These are phyloP conservation scores for Etheostoma nigrum DNA, from an alignment of 2,797 vertebrate species.

Conservation along the genomic window DNA sequence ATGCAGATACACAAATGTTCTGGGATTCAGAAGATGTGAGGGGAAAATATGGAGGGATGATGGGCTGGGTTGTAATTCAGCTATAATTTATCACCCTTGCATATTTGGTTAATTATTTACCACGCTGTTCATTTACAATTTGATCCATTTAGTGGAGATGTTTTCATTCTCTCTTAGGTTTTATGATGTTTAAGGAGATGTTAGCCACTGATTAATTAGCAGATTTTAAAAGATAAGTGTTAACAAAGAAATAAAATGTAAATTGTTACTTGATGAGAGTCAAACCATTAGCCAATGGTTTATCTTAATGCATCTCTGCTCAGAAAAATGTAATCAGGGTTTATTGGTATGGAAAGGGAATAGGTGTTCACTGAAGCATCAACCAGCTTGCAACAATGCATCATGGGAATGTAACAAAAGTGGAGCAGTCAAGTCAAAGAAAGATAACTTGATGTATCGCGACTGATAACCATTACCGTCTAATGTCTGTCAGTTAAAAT, in stretches of 20 bases:
- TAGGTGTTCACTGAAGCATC: constrained; percentile 39
- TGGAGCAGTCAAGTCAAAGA: constrained; percentile 22
- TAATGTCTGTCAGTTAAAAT: constrained; percentile 57
- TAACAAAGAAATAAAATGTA: constrained; percentile 55
- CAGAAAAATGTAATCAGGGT: constrained; percentile 51
- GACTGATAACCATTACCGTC: constrained; percentile 28
- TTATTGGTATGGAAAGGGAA: constrained; percentile 58
- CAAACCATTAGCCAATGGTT: constrained; percentile 38
- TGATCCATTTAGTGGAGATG: constrained; percentile 62
- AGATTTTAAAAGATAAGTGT: constrained; percentile 37
- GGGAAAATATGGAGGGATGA: constrained; percentile 18
- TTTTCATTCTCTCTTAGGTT: constrained; percentile 32
- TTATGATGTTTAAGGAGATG: constrained; percentile 31
- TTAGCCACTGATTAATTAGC: constrained; percentile 34
- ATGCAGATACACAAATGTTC: constrained; percentile 20
- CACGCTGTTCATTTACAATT: constrained; percentile 67
- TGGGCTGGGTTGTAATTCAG: constrained; percentile 57
- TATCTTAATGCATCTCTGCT: constrained; percentile 38
- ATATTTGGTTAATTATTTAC: constrained; percentile 76
- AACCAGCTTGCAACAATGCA: constrained; percentile 49
- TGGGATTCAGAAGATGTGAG: constrained; percentile 10
- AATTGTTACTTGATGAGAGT: constrained; percentile 48
- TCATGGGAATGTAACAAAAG: constrained; percentile 47
- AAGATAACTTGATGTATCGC: constrained; percentile 24
- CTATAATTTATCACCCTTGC: constrained; percentile 62